A percentile compares a stretch with the other conserved stretches of the same genome.
phyloP scores from a whole-genome alignment of 2,888 invertebrate species.

The Panorpa germanica region DNA sequence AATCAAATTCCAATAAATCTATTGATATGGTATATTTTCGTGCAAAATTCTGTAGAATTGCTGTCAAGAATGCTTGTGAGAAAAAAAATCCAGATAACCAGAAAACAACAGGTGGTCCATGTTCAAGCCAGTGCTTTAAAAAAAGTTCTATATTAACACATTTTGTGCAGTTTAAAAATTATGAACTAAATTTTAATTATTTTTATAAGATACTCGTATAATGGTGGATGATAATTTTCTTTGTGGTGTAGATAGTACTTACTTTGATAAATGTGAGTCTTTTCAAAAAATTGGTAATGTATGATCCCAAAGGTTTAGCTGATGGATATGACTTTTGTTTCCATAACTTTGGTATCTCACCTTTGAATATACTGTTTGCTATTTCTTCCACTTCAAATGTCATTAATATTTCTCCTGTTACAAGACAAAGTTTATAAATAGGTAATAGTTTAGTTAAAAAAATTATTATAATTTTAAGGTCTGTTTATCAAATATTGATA shows the following conservation, averaged over 20 bases:
- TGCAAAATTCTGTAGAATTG: constrained; percentile 83
- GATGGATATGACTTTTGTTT: constrained; percentile 77
- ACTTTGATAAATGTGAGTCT: constrained; percentile 75
- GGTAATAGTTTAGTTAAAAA: too few species aligned
- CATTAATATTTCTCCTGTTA: constrained; percentile 66
- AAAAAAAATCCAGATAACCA: constrained; percentile 93
- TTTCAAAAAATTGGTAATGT: constrained; percentile 64
- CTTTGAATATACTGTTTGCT: constrained; percentile 60
- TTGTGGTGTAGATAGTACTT: too few species aligned
- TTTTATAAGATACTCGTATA: too few species aligned
- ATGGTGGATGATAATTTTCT: too few species aligned
- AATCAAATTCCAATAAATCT: constrained; percentile 68
- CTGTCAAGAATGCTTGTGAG: constrained; percentile 88
- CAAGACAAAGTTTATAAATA: too few species aligned
- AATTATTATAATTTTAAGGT: too few species aligned
- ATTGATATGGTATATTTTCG: constrained; percentile 83
- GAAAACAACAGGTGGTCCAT: constrained; percentile 63
- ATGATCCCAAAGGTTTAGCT: constrained; percentile 74
- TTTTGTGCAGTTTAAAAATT: too few species aligned
- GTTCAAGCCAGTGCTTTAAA: constrained; percentile 67
- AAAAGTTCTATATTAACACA: too few species aligned
- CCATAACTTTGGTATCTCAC: constrained; percentile 73
- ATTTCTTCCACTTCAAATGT: constrained; percentile 74
- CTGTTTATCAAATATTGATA: too few species aligned
- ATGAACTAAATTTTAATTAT: too few species aligned